Evolutionary conservation across 2,113 vertebrate genomes (phyloP).

Genomic region (Tonatia bakeri): DNA sequence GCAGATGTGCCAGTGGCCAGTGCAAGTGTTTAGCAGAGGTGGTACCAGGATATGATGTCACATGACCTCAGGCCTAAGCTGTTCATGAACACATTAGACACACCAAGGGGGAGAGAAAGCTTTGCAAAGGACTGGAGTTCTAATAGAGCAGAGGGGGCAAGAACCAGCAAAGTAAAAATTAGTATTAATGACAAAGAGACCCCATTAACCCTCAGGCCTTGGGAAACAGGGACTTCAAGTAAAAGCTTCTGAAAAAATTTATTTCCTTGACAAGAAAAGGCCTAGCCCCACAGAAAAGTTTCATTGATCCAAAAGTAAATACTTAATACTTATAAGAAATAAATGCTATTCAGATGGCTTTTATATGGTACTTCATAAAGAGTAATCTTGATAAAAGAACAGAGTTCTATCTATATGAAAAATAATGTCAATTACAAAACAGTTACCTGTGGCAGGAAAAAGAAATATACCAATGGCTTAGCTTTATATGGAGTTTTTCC

Average conservation of each 20-base stretch:
- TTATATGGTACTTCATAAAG: background rate
- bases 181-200: background rate
- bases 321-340: background rate
- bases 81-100: background rate
- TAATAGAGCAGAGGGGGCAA: background rate
- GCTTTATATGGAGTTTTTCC: background rate
- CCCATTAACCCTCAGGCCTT: background rate
- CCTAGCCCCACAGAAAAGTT: background rate
- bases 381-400: background rate
- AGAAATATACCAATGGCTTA: background rate
- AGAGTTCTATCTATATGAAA: background rate
- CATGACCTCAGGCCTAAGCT: background rate
- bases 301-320: background rate
- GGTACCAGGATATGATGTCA: background rate
- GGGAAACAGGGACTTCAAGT: background rate
- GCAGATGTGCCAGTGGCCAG: background rate
- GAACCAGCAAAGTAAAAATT: background rate
- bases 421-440: background rate
- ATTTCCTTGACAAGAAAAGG: background rate
- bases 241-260: slow-evolving; percentile 20
- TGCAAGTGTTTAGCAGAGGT: background rate
- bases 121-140: background rate
- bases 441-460: background rate
- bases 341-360: background rate
- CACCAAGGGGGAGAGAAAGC: background rate